Percentiles rank a stretch among this genome's conserved stretches.
Evolutionary conservation across 1,140 invertebrate species (phyloP).

Genomic region (Myzus persicae): DNA sequence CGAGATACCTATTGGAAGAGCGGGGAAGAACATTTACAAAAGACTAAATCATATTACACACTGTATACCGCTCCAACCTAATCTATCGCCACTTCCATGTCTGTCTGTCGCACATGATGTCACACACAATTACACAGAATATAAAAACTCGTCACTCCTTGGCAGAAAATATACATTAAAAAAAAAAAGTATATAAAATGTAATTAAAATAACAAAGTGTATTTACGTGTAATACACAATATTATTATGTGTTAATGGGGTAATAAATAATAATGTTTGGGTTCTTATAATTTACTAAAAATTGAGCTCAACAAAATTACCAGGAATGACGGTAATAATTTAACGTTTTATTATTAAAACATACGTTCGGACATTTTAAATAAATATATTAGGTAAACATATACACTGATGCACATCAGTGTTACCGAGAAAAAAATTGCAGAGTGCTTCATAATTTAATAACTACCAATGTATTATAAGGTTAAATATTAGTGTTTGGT

Average conservation of each 20-base stretch:
- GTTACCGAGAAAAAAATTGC: neutral
- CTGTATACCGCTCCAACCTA: neutral
- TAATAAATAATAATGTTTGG: neutral
- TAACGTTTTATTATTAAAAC: neutral
- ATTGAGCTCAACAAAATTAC: neutral
- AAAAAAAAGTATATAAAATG: neutral
- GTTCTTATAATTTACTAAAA: neutral
- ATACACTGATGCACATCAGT: neutral
- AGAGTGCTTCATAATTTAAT: neutral
- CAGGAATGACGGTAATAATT: neutral
- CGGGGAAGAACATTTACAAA: neutral
- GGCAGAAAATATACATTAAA: neutral
- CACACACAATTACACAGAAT: neutral
- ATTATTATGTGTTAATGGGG: neutral
- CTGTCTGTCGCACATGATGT: neutral
- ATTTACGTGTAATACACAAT: neutral
- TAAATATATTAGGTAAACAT: neutral
- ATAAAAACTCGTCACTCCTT: neutral
- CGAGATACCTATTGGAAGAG: neutral
- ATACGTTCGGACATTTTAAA: neutral
- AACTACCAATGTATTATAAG: neutral
- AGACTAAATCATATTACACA: neutral
- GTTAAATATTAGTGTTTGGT: neutral
- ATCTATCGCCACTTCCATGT: neutral
- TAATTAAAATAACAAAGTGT: neutral